phyloP scores from a whole-genome alignment of 2,888 invertebrate genomes.

The Alloscopus bannaensis region DNA sequence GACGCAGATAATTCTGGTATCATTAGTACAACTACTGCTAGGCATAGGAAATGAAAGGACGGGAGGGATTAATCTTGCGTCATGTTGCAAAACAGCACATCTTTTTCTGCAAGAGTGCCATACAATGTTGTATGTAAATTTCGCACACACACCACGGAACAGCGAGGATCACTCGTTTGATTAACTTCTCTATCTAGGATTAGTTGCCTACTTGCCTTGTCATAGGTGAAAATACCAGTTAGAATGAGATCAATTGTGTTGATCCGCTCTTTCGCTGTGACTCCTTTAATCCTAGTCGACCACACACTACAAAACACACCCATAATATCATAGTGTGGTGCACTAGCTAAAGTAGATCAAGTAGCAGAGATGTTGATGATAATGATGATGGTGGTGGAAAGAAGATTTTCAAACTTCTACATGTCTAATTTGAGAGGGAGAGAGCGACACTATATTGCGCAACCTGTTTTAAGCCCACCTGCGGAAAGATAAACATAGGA shows the following conservation, averaged over 20 bases:
- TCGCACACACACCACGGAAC: too few relatives aligned
- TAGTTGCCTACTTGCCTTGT: too few relatives aligned
- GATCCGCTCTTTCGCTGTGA: too few relatives aligned
- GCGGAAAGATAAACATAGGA: conserved; percentile 20
- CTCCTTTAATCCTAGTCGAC: conserved; percentile 33
- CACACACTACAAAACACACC: conserved; percentile 61
- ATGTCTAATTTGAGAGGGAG: neutral
- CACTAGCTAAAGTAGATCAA: conserved; percentile 17
- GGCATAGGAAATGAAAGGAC: too few relatives aligned
- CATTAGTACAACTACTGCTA: too few relatives aligned
- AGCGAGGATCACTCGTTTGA: neutral
- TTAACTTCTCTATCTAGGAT: neutral
- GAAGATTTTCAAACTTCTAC: conserved; percentile 9
- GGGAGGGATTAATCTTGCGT: neutral
- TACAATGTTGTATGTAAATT: neutral
- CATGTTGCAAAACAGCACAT: conserved; percentile 4
- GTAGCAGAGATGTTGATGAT: too few relatives aligned
- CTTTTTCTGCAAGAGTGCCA: too few relatives aligned
- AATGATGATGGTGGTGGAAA: too few relatives aligned
- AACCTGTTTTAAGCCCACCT: conserved; percentile 48
- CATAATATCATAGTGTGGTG: conserved; percentile 7
- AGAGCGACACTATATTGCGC: conserved; percentile 26
- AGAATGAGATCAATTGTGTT: neutral
- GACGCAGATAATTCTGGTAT: too few relatives aligned
- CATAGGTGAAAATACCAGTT: too few relatives aligned